phyloP scores from a whole-genome alignment of 2,888 invertebrate species.

The Papilio protenor region DNA sequence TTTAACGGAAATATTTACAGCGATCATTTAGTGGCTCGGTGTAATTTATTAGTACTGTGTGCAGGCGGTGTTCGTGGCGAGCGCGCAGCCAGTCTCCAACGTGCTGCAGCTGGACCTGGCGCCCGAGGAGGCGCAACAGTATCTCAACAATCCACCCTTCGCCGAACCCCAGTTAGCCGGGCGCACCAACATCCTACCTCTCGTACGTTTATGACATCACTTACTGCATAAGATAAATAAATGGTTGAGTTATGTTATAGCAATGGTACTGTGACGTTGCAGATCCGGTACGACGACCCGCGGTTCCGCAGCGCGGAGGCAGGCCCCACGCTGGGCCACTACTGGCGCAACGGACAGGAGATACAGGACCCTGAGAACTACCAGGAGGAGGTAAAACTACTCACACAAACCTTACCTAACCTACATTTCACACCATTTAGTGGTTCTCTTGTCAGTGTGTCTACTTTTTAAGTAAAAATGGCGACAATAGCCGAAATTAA shows the following conservation, averaged over 20 bases:
- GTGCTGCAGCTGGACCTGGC: conserved; percentile 73
- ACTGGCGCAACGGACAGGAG: conserved; percentile 84
- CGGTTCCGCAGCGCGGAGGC: conserved; percentile 76
- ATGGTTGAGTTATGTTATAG: not conserved
- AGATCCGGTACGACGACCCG: conserved; percentile 75
- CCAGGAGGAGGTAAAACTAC: conserved; percentile 82
- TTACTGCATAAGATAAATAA: not conserved
- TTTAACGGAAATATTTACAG: not conserved
- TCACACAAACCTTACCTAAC: not conserved
- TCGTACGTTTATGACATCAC: conserved; percentile 60
- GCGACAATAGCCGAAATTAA: not conserved
- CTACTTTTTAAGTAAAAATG: not conserved
- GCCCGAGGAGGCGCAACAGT: conserved; percentile 77
- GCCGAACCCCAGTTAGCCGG: conserved; percentile 67
- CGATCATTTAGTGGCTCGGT: not conserved
- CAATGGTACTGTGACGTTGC: conserved; percentile 47
- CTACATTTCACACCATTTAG: not conserved
- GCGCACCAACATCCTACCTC: conserved; percentile 66
- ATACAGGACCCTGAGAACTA: conserved; percentile 87
- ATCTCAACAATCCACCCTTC: conserved; percentile 73
- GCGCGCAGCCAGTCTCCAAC: conserved; percentile 62
- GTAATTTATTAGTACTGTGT: not conserved
- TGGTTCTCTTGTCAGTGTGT: no score
- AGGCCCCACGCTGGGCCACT: conserved; percentile 79
- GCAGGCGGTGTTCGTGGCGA: conserved; percentile 64